A percentile compares a stretch with the other conserved stretches of the same genome.
Conservation (phyloP, 2,113 vertebrate species). For the Hassar affinis region DNA sequence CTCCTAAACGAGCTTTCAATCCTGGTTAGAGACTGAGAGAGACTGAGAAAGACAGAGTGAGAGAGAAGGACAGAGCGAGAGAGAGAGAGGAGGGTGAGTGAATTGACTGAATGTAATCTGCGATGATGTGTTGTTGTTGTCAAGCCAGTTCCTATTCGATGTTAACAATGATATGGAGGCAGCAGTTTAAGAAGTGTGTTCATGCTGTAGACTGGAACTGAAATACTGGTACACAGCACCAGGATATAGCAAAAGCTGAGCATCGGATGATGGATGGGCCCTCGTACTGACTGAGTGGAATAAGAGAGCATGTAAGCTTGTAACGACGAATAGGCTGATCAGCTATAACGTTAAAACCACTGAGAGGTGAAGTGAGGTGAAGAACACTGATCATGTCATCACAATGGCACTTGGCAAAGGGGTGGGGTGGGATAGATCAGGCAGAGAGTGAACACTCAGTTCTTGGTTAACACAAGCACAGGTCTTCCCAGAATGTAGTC, state of each 20-base stretch:
- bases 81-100: not conserved
- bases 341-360: too few species aligned
- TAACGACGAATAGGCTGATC: not conserved
- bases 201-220: not conserved
- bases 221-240: not conserved
- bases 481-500: too few species aligned
- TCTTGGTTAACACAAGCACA: too few species aligned
- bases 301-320: not conserved
- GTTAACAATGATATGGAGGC: not conserved
- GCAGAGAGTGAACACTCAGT: too few species aligned
- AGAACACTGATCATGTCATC: too few species aligned
- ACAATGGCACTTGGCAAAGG: too few species aligned
- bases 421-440: too few species aligned
- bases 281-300: not conserved
- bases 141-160: not conserved
- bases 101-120: too few species aligned
- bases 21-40: not conserved
- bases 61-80: not conserved
- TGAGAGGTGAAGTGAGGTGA: too few species aligned
- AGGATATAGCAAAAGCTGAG: not conserved
- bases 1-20: constrained; percentile 55
- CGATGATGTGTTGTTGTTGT: too few species aligned
- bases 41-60: not conserved
- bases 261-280: not conserved
- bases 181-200: not conserved